Evolutionary conservation across 2,888 invertebrate genomes (phyloP).

Genomic region (Ashinkailepas kermadecensis): DNA sequence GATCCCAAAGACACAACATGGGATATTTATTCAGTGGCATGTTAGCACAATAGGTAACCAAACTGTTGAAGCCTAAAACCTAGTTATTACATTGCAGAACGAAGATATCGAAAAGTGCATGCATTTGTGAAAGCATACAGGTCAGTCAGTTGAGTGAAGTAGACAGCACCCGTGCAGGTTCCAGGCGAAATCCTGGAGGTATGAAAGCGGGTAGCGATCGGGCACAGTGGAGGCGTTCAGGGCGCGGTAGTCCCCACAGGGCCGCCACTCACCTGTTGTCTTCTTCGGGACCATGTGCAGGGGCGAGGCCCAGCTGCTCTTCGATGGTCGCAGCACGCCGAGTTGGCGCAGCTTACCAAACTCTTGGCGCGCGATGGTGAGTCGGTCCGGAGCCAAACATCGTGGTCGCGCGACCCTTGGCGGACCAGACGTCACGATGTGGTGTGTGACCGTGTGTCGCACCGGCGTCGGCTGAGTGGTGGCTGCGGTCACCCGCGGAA

Average conservation of each 20-base stretch:
- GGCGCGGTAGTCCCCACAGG: constrained; percentile 20
- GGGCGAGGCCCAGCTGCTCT: constrained; percentile 42
- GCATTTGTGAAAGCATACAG: too few species aligned
- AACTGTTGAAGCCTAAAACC: too few species aligned
- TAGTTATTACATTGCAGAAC: too few species aligned
- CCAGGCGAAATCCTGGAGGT: constrained; percentile 39
- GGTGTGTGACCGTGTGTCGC: constrained; percentile 34
- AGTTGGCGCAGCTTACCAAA: constrained; percentile 39
- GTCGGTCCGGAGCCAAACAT: constrained; percentile 38
- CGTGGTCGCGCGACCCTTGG: constrained; percentile 37
- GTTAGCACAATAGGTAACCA: too few species aligned
- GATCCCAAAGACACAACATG: too few species aligned
- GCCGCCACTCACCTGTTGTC: constrained; percentile 26
- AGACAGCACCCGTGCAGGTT: not conserved
- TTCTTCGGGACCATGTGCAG: constrained; percentile 39
- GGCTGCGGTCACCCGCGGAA: too few species aligned
- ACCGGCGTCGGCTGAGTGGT: too few species aligned
- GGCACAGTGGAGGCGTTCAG: constrained; percentile 36
- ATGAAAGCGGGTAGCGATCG: constrained; percentile 41
- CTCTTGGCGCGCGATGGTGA: constrained; percentile 37
- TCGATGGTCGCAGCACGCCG: constrained; percentile 43
- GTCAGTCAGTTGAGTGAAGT: too few species aligned
- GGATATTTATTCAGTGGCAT: too few species aligned
- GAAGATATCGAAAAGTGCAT: too few species aligned
- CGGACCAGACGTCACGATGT: constrained; percentile 38